Conservation (phyloP, 2,888 invertebrate genomes). For the Harmothoe impar region DNA sequence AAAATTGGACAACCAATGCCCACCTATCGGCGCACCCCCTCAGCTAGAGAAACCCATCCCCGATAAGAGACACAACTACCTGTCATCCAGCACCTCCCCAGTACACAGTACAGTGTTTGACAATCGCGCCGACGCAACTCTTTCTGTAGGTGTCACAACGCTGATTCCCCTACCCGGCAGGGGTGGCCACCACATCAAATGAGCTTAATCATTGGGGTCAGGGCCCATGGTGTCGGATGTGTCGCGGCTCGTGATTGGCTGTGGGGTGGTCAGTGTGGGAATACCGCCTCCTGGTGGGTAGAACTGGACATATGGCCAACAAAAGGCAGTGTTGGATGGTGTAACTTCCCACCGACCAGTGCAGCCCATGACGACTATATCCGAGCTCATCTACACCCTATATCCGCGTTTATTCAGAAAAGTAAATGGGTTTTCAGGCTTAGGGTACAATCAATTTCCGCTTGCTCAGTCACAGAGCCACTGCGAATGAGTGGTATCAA, state of each 20-base stretch:
- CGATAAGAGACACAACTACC: constrained; percentile 20
- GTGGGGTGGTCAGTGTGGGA: neutral
- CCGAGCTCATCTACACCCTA: neutral
- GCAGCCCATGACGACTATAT: neutral
- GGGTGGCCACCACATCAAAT: constrained; percentile 22
- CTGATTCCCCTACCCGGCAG: neutral
- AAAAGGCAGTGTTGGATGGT: neutral
- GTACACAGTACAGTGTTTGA: neutral
- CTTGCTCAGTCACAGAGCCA: too few species aligned
- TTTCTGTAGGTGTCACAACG: constrained; percentile 35
- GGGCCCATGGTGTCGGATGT: neutral
- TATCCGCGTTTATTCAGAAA: neutral
- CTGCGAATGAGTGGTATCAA: too few species aligned
- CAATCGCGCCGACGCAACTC: constrained; percentile 4
- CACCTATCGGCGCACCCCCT: too few species aligned
- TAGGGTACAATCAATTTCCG: neutral
- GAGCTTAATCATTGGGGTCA: constrained; percentile 17
- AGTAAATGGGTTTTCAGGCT: neutral
- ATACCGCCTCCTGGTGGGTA: constrained; percentile 1
- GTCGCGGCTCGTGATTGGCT: neutral
- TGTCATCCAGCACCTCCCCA: neutral
- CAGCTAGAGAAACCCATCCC: neutral
- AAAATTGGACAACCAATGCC: too few species aligned
- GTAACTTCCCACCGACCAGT: neutral
- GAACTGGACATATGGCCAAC: constrained; percentile 30